These are phyloP conservation scores for Notarius lentiginosus DNA, from an alignment of 2,113 vertebrate genomes.

Conservation along the genomic window DNA sequence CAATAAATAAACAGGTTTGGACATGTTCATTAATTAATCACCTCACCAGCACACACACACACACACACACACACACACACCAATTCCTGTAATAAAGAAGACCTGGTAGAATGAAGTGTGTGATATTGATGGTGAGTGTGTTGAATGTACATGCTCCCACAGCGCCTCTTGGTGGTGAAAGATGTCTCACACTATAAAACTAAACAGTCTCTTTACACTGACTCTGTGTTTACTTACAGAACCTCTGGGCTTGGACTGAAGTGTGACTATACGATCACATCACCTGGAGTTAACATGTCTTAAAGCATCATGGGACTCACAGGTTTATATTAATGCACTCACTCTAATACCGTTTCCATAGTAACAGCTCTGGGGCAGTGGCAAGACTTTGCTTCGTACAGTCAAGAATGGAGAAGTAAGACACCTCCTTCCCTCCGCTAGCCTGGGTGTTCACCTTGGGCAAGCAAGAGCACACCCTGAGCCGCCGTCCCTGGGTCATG, in stretches of 20 bases:
- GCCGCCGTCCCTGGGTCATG: too few species aligned
- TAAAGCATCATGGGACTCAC: background rate
- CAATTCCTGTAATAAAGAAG: background rate
- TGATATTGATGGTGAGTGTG: background rate
- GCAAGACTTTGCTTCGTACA: too few species aligned
- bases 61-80: background rate
- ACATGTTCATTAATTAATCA: constrained; percentile 7
- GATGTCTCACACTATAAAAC: background rate
- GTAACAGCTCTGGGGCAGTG: background rate
- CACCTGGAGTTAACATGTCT: background rate
- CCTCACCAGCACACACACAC: background rate
- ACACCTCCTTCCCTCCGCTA: too few species aligned
- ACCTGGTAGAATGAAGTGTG: background rate
- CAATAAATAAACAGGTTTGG: background rate
- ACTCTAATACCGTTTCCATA: background rate
- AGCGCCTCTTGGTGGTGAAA: constrained; percentile 36
- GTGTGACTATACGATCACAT: background rate
- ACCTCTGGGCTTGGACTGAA: background rate
- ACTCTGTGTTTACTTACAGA: background rate
- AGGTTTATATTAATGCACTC: too few species aligned
- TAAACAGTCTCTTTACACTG: background rate
- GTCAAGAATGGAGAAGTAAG: too few species aligned
- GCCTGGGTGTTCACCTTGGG: too few species aligned
- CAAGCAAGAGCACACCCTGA: too few species aligned
- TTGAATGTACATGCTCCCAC: constrained; percentile 1